Base-by-base conservation (phyloP, 2,888 invertebrate genomes). In the Anaspis maculata region DNA sequence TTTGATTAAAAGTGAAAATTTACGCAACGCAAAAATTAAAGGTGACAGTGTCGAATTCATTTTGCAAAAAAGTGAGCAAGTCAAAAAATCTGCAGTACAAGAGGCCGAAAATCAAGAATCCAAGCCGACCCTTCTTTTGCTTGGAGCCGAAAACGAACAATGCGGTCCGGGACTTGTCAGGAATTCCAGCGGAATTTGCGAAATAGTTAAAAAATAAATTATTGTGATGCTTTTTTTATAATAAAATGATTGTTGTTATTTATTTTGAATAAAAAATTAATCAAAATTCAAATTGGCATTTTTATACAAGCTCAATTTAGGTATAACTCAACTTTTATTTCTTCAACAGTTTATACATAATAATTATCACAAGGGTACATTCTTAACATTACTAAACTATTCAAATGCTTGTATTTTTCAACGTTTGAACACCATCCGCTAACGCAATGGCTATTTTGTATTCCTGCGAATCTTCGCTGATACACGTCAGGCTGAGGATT, bases 151-250 rank as follows among this genome's bases (percentile, higher is more conserved):
- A 10, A 70, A 71, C 30, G 83, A 83, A 53, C 79, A 83, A 54
- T 85, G 85, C 58, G 83, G 83, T 11, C 84, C 83, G 1, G 83
- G 76, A 27, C 69, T 77, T 49, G 70, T 69, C 46, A 71, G 84
- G 16, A 80, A 85, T 56, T 70, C 73, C n/a, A 70, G 72, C 37
- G 82, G 83, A 5, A 70, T 81, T 25, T 79, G 77, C 52, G 52
- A 44, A 35, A 26, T 28, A 4, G 14, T 32, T 10, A 28, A 35
- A 9, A 27, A 39, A n/a, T n/a, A n/a, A n/a, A n/a, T n/a, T n/a
- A n/a, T n/a, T n/a, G n/a, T n/a, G n/a, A n/a, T n/a, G n/a, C n/a
- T n/a, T n/a, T n/a, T n/a, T n/a, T n/a, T n/a, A n/a, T n/a, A n/a
- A n/a, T n/a, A n/a, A n/a, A n/a, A n/a, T n/a, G n/a, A n/a, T n/a